Evolutionary conservation across 2,888 invertebrate species (phyloP).

Genomic region (Melieria omissa): DNA sequence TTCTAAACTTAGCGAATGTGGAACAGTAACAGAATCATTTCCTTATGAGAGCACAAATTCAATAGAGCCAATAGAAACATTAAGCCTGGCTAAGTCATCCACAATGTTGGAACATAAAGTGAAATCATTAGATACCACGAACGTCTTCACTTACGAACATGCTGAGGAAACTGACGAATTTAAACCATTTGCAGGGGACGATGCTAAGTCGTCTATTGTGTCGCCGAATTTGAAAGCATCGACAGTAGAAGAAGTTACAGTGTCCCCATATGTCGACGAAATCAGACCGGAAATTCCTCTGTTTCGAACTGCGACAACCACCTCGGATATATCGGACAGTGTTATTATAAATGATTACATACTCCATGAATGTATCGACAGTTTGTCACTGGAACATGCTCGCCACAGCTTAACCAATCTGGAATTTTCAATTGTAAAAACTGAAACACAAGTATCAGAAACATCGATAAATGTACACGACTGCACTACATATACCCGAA

Average conservation of each 20-base stretch:
- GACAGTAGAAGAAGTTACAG: conserved; percentile 52
- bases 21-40: conserved; percentile 47
- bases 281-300: conserved; percentile 33
- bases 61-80: conserved; percentile 18
- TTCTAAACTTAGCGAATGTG: conserved; percentile 46
- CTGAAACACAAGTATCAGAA: conserved; percentile 46
- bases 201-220: conserved; percentile 38
- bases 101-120: conserved; percentile 34
- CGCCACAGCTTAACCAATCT: conserved; percentile 39
- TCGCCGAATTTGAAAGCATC: conserved; percentile 50
- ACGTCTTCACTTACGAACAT: conserved; percentile 52
- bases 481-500: conserved; percentile 24
- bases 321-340: conserved; percentile 40
- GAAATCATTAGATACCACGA: conserved; percentile 47
- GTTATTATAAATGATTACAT: conserved; percentile 48
- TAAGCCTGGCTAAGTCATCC: conserved; percentile 1
- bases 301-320: conserved; percentile 23
- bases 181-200: conserved; percentile 41
- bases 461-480: conserved; percentile 41
- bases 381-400: conserved; percentile 40
- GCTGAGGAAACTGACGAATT: conserved; percentile 50
- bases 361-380: conserved; percentile 49
- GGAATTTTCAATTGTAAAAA: conserved; percentile 44
- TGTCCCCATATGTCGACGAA: conserved; percentile 44
- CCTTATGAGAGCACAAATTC: conserved; percentile 51